A percentile compares a stretch with the other conserved stretches of the same genome.
phyloP scores from a whole-genome alignment of 2,113 vertebrate genomes.

The Platichthys flesus region DNA sequence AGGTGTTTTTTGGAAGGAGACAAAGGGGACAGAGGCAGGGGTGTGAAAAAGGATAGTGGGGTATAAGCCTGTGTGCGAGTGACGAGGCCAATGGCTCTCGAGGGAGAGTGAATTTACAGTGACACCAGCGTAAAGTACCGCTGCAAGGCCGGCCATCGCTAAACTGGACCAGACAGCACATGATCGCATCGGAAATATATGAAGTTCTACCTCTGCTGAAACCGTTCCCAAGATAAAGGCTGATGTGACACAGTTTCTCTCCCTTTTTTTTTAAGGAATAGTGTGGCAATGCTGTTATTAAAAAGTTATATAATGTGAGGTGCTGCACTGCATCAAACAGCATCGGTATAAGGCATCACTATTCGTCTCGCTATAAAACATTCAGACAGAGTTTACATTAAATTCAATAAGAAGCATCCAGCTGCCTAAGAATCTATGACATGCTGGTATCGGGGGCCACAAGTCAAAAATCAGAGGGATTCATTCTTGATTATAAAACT shows the following conservation, averaged over 20 bases:
- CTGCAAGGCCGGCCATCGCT: constrained; percentile 41
- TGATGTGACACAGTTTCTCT: constrained; percentile 6
- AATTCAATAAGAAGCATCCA: not conserved
- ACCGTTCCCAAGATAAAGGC: constrained; percentile 60
- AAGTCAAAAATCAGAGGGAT: constrained; percentile 16
- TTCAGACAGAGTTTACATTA: not conserved
- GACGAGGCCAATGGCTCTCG: constrained; percentile 48
- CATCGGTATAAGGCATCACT: constrained; percentile 25
- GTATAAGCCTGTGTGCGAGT: constrained; percentile 32
- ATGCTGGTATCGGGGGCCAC: not conserved
- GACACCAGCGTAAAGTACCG: constrained; percentile 60
- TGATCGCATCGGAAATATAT: constrained; percentile 62
- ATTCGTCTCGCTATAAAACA: constrained; percentile 5
- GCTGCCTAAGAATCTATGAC: not conserved
- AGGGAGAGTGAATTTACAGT: constrained; percentile 67
- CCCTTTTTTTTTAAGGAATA: not conserved
- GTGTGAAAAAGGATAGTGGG: constrained; percentile 44
- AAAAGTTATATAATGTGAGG: constrained; percentile 67
- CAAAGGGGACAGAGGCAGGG: constrained; percentile 15
- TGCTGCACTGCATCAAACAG: constrained; percentile 69
- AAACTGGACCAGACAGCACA: constrained; percentile 59
- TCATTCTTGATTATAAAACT: constrained; percentile 1
- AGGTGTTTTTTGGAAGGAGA: constrained; percentile 11
- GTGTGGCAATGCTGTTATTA: constrained; percentile 45
- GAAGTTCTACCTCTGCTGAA: constrained; percentile 44